Base-by-base conservation (phyloP, 1,140 invertebrate genomes). In the Trachymyrmex septentrionalis region DNA sequence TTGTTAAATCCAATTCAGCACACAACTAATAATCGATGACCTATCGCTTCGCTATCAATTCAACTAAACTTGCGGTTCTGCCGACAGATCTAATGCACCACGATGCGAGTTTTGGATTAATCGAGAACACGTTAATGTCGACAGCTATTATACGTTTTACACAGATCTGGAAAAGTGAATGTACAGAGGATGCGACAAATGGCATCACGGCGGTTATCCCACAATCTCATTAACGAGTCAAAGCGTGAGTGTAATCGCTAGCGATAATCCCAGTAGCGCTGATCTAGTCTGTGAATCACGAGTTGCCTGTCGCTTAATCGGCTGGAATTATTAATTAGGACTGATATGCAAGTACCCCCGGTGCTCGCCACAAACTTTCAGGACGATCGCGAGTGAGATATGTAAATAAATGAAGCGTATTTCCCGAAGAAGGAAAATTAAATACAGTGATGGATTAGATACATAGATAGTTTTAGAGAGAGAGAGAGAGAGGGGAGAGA, bases 301-400 rank as follows among this genome's bases (percentile, higher is more conserved):
- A 63, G 48, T 53, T 55, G 64, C 14, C 19, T 16, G 21, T n/a
- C 44, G 55, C 59, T 90, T 84, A 88, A 88, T 89, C 88, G 76
- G 24, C 16, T 21, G 75, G 27, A 82, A 89, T 86, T 88, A 89
- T 88, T 89, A 89, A 88, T 89, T 77, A 80, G 34, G 30, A 34
- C 61, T 16, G 69, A 55, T 38, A 63, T 63, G 53, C 63, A 63
- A 24, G 38, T 44, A 63, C 21, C 66, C 12, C 38, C 30, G 38
- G 19, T 34, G 30, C 4, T 85, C 21, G 21, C 27, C 63, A 7
- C 7, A 27, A 67, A 61, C 21, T 88, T 88, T 63, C 30, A 66
- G 59, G 82, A 86, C 80, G n/a, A 84, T 50, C 27, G 63, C 72
- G 19, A 77, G 5, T n/a, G 16, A 44, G 38, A 2, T 16, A 44